Conservation (phyloP, 2,888 invertebrate species). For the Cecidostiba fungosa region DNA sequence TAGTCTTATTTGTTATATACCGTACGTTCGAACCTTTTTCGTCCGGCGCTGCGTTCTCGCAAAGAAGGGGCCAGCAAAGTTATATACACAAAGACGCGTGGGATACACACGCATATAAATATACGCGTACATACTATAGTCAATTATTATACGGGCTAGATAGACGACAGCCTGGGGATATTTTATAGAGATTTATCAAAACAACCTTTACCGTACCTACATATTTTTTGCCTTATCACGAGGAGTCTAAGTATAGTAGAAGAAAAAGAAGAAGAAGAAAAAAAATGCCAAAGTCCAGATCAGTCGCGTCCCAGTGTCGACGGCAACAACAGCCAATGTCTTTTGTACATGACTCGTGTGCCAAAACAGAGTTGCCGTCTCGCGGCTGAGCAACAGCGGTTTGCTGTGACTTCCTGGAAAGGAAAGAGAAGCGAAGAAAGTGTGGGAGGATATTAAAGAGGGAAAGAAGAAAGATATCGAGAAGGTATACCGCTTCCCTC, state of each 20-base stretch:
- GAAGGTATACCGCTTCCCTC: constrained; percentile 51
- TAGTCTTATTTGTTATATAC: not conserved
- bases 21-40: not conserved
- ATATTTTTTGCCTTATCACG: constrained; percentile 55
- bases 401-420: constrained; percentile 10
- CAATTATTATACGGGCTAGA: constrained; percentile 59
- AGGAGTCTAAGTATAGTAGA: not conserved
- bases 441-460: not conserved
- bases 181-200: constrained; percentile 63
- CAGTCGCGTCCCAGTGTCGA: constrained; percentile 15
- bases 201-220: not conserved
- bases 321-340: constrained; percentile 35
- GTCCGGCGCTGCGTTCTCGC: not conserved
- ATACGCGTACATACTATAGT: constrained; percentile 51
- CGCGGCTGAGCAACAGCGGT: not conserved
- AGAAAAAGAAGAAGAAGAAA: constrained; percentile 18
- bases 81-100: not conserved
- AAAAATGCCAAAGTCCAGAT: not conserved
- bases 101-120: not conserved
- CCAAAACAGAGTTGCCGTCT: constrained; percentile 31
- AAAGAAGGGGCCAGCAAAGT: constrained; percentile 31
- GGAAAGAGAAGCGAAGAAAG: not conserved
- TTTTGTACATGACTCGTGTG: constrained; percentile 57
- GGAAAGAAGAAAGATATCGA: not conserved
- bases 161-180: constrained; percentile 44